Evolutionary conservation across 2,888 invertebrate genomes (phyloP).

Genomic region (Epirrita christyi): DNA sequence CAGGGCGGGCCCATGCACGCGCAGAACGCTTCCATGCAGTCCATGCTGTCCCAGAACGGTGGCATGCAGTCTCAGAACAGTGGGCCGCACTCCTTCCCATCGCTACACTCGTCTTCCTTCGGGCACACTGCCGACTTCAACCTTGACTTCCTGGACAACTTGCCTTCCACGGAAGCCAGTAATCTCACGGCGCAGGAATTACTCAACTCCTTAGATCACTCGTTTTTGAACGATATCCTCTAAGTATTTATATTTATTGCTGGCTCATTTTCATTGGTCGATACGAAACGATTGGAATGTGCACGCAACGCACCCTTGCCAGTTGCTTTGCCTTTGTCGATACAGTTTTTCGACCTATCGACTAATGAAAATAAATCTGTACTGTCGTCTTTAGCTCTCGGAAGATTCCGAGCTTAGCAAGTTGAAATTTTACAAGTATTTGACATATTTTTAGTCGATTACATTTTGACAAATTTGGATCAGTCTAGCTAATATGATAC

Average conservation of each 20-base stretch:
- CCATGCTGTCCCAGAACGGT: conserved; percentile 56
- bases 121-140: conserved; percentile 88
- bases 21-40: conserved; percentile 50
- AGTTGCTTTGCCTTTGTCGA: too few species aligned
- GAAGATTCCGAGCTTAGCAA: conserved; percentile 22
- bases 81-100: conserved; percentile 54
- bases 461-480: conserved; percentile 46
- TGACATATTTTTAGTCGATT: conserved; percentile 48
- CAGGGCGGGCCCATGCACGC: conserved; percentile 53
- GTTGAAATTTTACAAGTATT: conserved; percentile 20
- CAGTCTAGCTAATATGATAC: conserved; percentile 31
- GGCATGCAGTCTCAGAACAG: conserved; percentile 45
- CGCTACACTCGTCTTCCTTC: conserved; percentile 75
- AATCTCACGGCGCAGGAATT: conserved; percentile 93
- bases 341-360: too few species aligned
- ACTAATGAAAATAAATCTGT: background rate
- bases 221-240: conserved; percentile 88
- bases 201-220: conserved; percentile 92
- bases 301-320: too few species aligned
- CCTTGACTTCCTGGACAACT: conserved; percentile 93
- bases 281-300: too few species aligned
- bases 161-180: conserved; percentile 90
- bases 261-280: background rate
- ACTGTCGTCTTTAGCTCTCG: conserved; percentile 20
- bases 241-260: conserved; percentile 50